Evolutionary conservation across 2,113 vertebrate species (phyloP).

Genomic region (Oreochromis aureus): DNA sequence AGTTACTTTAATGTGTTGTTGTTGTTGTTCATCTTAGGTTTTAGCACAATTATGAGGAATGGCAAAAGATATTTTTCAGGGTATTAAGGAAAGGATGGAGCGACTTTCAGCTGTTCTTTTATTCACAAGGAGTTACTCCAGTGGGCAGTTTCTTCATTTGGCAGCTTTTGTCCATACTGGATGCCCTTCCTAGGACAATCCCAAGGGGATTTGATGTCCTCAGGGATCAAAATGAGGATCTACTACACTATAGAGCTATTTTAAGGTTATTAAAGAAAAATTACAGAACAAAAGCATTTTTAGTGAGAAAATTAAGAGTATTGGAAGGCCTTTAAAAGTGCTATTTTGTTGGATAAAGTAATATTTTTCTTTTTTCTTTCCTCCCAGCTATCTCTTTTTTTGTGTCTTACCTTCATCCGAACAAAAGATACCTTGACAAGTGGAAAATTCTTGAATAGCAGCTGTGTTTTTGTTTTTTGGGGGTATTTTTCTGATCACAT

Average conservation of each 20-base stretch:
- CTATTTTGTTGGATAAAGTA: background rate
- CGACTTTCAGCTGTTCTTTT: background rate
- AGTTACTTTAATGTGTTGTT: background rate
- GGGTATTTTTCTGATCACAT: background rate
- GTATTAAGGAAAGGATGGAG: background rate
- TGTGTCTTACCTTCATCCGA: background rate
- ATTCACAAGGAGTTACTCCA: fast-evolving
- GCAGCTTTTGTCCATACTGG: background rate
- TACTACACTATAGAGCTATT: background rate
- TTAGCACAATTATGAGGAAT: background rate
- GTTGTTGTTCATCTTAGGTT: background rate
- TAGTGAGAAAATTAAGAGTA: background rate
- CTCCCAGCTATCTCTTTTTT: background rate
- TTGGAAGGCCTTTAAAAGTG: background rate
- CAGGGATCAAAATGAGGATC: background rate
- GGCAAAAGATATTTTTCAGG: background rate
- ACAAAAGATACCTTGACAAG: background rate
- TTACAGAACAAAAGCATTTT: background rate
- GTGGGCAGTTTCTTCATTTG: background rate
- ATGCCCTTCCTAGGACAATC: background rate
- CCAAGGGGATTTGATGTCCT: background rate
- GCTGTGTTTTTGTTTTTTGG: background rate
- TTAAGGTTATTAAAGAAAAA: background rate
- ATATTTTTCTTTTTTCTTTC: background rate
- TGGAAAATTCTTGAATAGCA: constrained; percentile 6